Percentiles rank a stretch among this genome's conserved stretches.
Conservation (phyloP, 2,888 invertebrate genomes). For the Hypercompe scribonia region DNA sequence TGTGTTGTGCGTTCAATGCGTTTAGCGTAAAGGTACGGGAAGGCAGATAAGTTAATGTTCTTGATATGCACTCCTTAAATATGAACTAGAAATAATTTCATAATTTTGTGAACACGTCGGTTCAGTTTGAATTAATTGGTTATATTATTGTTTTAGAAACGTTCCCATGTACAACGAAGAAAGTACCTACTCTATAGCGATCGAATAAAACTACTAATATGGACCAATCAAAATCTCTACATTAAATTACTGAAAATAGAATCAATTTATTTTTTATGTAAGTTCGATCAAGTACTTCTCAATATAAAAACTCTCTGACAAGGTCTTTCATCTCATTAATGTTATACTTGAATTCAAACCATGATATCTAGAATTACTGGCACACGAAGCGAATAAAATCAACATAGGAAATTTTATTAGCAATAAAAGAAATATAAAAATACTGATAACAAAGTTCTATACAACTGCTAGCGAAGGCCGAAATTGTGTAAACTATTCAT, state of each 20-base stretch:
- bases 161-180: not conserved
- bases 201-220: not conserved
- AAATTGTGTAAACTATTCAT: not conserved
- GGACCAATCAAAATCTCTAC: not conserved
- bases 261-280: not conserved
- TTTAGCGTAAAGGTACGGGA: not conserved
- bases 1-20: not conserved
- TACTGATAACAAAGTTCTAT: constrained; percentile 11
- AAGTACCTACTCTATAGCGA: no score
- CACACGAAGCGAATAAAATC: constrained; percentile 8
- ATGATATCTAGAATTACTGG: constrained; percentile 1
- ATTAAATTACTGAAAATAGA: not conserved
- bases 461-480: constrained; percentile 5
- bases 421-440: constrained; percentile 24
- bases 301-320: not conserved
- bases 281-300: not conserved
- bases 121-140: no score
- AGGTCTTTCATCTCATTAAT: not conserved
- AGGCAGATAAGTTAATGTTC: not conserved
- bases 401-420: constrained; percentile 18
- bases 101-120: no score
- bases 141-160: not conserved
- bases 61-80: not conserved
- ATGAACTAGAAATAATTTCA: not conserved
- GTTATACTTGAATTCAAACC: not conserved